Base-by-base conservation (phyloP, 2,888 invertebrate genomes). In the Campoplex nolae region DNA sequence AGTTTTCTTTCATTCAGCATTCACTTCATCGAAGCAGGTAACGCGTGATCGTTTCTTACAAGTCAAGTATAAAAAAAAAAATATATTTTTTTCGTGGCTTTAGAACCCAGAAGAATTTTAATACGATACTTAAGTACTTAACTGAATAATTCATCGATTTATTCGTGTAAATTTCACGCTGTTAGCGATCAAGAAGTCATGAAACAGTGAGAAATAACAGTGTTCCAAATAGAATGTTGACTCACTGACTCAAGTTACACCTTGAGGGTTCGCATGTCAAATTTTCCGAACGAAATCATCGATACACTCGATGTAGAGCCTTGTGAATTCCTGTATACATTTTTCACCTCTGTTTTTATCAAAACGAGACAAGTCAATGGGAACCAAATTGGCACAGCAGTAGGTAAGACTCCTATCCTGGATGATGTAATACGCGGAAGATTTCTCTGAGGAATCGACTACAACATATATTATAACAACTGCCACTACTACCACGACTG, bases 391-490 rank as follows among this genome's bases (percentile, higher is more conserved):
- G 91, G 89, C 91, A 90, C 89, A 85, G 38, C 38, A 38, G 23
- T 23, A 23, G 88, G 83, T 65, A 73, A 75, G 38, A 83, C 85
- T 75, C 48, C 45, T 54, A 88, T 74, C 71, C 78, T 75, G 85
- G 91, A 91, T 93, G 94, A 93, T 94, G 92, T 92, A 93, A 92
- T 89, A 91, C 92, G 89, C 86, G 86, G 92, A 93, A 94, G 94
- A 94, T 94, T 94, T 94, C 94, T 94, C 94, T 90, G 90, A 93
- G 94, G 94, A 92, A 93, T 94, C 93, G 89, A 76, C 56, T 76
- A 74, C 74, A 84, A 74, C 45, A 83, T 83, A 48, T n/a, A 38
- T 65, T 73, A 58, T 68, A 70, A 77, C 84, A 62, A 68, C 74
- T 35, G 42, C 68, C 54, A 42, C 78, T 68, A 13, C 73, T 54